A percentile compares a stretch with the other conserved stretches of the same genome.
Evolutionary conservation across 2,888 invertebrate species (phyloP).

Genomic region (Fissipunctia ypsillon): DNA sequence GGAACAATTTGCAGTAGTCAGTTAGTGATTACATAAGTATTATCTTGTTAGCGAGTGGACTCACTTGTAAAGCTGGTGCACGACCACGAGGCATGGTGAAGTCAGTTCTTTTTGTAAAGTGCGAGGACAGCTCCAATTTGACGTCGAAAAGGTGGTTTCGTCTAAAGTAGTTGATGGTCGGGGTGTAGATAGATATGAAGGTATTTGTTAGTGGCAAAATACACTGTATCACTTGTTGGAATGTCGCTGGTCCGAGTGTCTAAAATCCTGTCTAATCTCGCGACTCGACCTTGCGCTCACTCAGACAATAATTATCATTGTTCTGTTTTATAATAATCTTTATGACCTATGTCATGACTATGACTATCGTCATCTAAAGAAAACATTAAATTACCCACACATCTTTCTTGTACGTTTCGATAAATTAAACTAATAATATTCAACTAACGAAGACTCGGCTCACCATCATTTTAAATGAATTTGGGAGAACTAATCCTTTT

Average conservation of each 20-base stretch:
- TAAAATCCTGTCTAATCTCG: slow-evolving; percentile 18
- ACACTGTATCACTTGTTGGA: neutral
- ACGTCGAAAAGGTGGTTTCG: neutral
- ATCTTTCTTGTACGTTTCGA: neutral
- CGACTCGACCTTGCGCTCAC: slow-evolving; percentile 19
- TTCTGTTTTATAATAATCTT: slow-evolving; percentile 19
- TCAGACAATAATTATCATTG: slow-evolving; percentile 8
- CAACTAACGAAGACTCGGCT: neutral
- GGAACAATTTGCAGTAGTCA: slow-evolving; percentile 16
- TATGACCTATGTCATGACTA: neutral
- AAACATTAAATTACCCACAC: neutral
- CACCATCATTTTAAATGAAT: neutral
- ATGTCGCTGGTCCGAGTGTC: slow-evolving; percentile 4
- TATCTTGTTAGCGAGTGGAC: slow-evolving; percentile 15
- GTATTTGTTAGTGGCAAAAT: neutral
- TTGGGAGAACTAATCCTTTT: neutral
- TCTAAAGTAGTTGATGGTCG: neutral
- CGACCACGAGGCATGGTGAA: neutral
- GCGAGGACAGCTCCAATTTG: neutral
- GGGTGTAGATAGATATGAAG: neutral
- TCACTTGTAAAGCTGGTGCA: neutral
- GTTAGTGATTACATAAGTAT: slow-evolving; percentile 11
- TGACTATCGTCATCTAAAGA: neutral
- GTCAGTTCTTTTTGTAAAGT: neutral
- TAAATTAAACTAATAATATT: neutral